Evolutionary conservation across 2,888 invertebrate genomes (phyloP).

Genomic region (Metallyticus violacea): DNA sequence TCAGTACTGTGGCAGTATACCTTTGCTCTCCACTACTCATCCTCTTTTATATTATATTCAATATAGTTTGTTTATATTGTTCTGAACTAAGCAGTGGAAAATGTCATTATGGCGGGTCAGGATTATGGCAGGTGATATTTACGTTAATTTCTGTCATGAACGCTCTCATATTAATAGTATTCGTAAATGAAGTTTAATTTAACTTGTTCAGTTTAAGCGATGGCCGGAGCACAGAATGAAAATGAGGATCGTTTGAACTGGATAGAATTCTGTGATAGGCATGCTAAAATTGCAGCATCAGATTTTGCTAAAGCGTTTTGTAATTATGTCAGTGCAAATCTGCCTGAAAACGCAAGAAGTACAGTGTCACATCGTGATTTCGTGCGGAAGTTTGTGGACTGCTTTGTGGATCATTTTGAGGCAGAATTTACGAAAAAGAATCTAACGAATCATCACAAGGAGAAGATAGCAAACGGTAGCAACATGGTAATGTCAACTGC

Average conservation of each 20-base stretch:
- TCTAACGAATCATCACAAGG: slow-evolving; percentile 40
- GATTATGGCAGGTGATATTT: neutral
- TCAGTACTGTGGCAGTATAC: too few species aligned
- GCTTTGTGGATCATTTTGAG: slow-evolving; percentile 82
- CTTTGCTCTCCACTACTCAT: too few species aligned
- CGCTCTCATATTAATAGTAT: neutral
- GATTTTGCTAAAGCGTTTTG: slow-evolving; percentile 87
- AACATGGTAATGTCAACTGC: slow-evolving; percentile 14
- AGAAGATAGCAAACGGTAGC: slow-evolving; percentile 49
- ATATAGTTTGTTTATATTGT: neutral
- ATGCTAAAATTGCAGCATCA: slow-evolving; percentile 78
- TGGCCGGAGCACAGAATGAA: slow-evolving; percentile 28
- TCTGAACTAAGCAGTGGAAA: neutral
- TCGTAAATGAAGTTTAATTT: neutral
- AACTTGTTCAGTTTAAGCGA: neutral
- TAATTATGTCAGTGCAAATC: slow-evolving; percentile 69
- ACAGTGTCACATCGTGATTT: slow-evolving; percentile 74
- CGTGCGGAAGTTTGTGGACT: slow-evolving; percentile 77
- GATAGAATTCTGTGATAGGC: slow-evolving; percentile 84
- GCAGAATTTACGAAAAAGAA: slow-evolving; percentile 59
- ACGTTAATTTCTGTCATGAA: neutral
- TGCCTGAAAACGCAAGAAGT: slow-evolving; percentile 63
- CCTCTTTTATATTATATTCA: too few species aligned
- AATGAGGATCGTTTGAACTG: slow-evolving; percentile 48
- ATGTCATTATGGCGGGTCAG: neutral